phyloP scores from a whole-genome alignment of 2,797 vertebrate genomes.

The Sebastes minor region DNA sequence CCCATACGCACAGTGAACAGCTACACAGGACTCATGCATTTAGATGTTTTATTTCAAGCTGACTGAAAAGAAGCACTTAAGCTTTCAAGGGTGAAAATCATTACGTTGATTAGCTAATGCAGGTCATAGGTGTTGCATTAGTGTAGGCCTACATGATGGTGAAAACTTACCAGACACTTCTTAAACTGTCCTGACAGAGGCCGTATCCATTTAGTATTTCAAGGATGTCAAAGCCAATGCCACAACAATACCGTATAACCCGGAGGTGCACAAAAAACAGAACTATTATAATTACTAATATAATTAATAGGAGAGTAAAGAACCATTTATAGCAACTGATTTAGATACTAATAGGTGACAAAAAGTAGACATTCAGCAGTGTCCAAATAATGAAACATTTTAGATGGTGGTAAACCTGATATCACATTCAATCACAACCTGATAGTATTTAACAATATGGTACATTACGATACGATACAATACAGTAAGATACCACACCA shows the following conservation, averaged over 20 bases:
- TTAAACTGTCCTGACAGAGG: slow-evolving; percentile 18
- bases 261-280: neutral
- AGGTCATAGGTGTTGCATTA: slow-evolving; percentile 58
- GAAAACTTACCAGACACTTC: slow-evolving; percentile 10
- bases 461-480: neutral
- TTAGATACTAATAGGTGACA: neutral
- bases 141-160: slow-evolving; percentile 8
- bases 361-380: neutral
- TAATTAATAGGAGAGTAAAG: neutral
- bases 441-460: neutral
- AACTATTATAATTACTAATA: neutral
- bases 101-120: slow-evolving; percentile 44
- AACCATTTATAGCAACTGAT: neutral
- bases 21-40: slow-evolving; percentile 24
- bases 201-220: slow-evolving; percentile 4
- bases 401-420: neutral
- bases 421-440: neutral
- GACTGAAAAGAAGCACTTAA: slow-evolving; percentile 62
- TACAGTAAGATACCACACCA: neutral
- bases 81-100: slow-evolving; percentile 48
- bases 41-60: slow-evolving; percentile 55
- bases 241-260: neutral
- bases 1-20: neutral
- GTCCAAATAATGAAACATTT: neutral
- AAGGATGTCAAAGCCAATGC: slow-evolving; percentile 10